Conservation (phyloP, 2,888 invertebrate genomes). For the Lagria hirta region DNA sequence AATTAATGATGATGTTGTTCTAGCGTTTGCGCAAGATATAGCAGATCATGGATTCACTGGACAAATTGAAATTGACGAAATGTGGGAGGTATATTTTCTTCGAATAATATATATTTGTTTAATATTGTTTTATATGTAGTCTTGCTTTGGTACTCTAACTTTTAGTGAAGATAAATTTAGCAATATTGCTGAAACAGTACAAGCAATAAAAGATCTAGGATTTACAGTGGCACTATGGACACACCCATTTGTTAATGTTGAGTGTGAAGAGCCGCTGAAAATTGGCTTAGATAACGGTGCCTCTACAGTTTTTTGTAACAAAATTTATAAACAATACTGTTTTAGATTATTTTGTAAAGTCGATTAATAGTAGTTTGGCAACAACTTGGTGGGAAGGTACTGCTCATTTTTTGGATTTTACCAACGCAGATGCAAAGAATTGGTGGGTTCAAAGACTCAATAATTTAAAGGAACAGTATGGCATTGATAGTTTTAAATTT, state of each 20-base stretch:
- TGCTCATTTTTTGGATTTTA: slow-evolving; percentile 70
- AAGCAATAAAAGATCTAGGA: slow-evolving; percentile 63
- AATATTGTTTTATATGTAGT: slow-evolving; percentile 38
- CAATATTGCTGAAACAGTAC: slow-evolving; percentile 63
- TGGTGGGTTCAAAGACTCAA: slow-evolving; percentile 61
- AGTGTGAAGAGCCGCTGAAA: slow-evolving; percentile 56
- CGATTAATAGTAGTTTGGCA: slow-evolving; percentile 56
- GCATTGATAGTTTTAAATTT: slow-evolving; percentile 76
- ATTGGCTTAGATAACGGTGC: slow-evolving; percentile 7
- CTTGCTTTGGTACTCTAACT: slow-evolving; percentile 77
- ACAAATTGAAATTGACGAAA: slow-evolving; percentile 84
- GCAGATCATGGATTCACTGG: slow-evolving; percentile 64
- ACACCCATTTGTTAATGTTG: slow-evolving; percentile 81
- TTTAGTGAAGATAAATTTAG: slow-evolving; percentile 70
- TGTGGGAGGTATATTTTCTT: slow-evolving; percentile 78
- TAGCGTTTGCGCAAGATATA: slow-evolving; percentile 69
- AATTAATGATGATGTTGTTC: slow-evolving; percentile 65
- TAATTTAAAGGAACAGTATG: slow-evolving; percentile 60
- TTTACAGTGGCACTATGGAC: slow-evolving; percentile 81
- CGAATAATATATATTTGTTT: neutral
- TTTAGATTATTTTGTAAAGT: slow-evolving; percentile 58
- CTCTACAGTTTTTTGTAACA: neutral
- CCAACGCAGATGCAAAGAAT: slow-evolving; percentile 64
- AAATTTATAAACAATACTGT: too few species aligned
- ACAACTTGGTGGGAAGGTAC: slow-evolving; percentile 58